phyloP scores from a whole-genome alignment of 1,140 invertebrate species.

The Ladona fulva region DNA sequence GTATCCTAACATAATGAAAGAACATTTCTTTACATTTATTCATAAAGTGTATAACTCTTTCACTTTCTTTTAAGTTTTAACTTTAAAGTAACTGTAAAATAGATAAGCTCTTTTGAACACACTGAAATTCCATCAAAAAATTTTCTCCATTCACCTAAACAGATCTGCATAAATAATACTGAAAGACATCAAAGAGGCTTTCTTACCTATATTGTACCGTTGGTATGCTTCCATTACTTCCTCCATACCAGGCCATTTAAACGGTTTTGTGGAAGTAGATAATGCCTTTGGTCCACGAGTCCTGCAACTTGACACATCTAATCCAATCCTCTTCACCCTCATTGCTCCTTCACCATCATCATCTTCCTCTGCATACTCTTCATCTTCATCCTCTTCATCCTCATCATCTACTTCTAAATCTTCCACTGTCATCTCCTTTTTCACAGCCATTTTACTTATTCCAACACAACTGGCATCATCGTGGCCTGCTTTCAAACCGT shows the following conservation, averaged over 20 bases:
- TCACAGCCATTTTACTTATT: neutral
- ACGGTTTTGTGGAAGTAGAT: neutral
- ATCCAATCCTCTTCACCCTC: neutral
- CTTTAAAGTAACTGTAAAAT: too few relatives aligned
- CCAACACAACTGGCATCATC: neutral
- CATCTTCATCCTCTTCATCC: neutral
- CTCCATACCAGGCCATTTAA: conserved; percentile 37
- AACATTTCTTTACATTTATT: too few relatives aligned
- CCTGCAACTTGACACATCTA: neutral
- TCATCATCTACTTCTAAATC: neutral
- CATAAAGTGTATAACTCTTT: too few relatives aligned
- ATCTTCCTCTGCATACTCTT: neutral
- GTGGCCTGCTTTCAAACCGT: neutral
- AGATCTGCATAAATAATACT: too few relatives aligned
- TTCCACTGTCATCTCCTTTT: neutral
- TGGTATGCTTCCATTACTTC: conserved; percentile 36
- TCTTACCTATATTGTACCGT: conserved; percentile 37
- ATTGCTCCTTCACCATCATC: neutral
- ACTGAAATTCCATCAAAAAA: too few relatives aligned
- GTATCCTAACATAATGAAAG: too few relatives aligned
- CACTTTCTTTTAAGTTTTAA: too few relatives aligned
- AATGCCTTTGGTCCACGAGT: neutral
- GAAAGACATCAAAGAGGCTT: neutral
- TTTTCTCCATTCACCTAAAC: too few relatives aligned
- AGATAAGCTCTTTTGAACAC: too few relatives aligned